Conservation (phyloP, 1,140 invertebrate species). For the Drosophila pectinifera region DNA sequence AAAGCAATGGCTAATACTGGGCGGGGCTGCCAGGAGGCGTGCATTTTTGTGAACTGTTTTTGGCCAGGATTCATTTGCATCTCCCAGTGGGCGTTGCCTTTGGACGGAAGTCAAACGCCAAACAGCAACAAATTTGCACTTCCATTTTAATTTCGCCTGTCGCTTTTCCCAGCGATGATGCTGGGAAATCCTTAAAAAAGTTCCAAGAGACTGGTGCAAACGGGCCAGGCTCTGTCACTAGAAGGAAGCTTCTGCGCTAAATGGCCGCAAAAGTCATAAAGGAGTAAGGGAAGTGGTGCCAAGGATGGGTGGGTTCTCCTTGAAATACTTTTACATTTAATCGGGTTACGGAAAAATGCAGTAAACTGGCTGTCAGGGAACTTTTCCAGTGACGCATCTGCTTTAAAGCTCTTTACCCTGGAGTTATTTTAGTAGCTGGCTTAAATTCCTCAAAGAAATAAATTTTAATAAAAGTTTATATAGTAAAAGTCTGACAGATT, state of each 20-base stretch:
- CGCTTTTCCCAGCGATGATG: not conserved
- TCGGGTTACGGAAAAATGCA: slow-evolving; percentile 3
- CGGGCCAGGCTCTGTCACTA: slow-evolving; percentile 6
- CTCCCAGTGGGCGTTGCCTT: slow-evolving; percentile 25
- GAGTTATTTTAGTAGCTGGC: not conserved
- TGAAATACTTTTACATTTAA: slow-evolving; percentile 15
- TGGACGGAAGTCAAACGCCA: slow-evolving; percentile 49
- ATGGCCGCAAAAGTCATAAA: slow-evolving; percentile 18
- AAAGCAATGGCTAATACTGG: slow-evolving; percentile 1
- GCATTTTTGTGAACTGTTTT: slow-evolving; percentile 34
- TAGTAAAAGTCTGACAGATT: not conserved
- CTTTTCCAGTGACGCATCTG: not conserved
- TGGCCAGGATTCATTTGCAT: slow-evolving; percentile 45
- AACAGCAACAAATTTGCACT: slow-evolving; percentile 48
- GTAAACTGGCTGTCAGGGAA: slow-evolving; percentile 5
- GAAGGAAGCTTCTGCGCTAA: slow-evolving; percentile 24
- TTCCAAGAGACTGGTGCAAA: slow-evolving; percentile 15
- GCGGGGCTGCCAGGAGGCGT: slow-evolving; percentile 33
- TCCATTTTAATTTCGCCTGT: slow-evolving; percentile 41
- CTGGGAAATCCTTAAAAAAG: slow-evolving; percentile 36
- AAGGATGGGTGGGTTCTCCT: slow-evolving; percentile 2
- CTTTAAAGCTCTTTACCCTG: not conserved
- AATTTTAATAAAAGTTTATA: not conserved
- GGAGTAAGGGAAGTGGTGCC: not conserved
- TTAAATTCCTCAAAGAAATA: not conserved